Conservation (phyloP, 2,113 vertebrate genomes). For the Notothenia coriiceps region DNA sequence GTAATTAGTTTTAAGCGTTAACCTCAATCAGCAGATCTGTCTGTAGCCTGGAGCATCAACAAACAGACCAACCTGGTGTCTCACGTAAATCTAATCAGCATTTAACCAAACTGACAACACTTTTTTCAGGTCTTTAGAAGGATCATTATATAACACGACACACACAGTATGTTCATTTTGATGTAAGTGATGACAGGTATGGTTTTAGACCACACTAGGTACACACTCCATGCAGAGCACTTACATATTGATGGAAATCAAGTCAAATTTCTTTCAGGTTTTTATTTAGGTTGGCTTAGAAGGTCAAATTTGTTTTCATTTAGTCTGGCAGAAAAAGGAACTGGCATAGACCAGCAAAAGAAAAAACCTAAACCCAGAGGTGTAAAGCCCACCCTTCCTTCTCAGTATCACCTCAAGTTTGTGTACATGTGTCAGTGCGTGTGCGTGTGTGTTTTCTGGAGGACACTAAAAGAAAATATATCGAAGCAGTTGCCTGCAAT, state of each 20-base stretch:
- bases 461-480: constrained; percentile 14
- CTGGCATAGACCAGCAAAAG: neutral
- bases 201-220: constrained; percentile 3
- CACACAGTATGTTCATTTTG: constrained; percentile 2
- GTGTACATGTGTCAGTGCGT: neutral
- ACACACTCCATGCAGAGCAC: neutral
- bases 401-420: constrained; percentile 13
- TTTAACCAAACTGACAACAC: constrained; percentile 9
- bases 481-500: constrained; percentile 3
- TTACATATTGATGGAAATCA: neutral
- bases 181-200: neutral
- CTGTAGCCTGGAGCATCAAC: constrained; percentile 38
- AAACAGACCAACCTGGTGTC: constrained; percentile 45
- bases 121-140: neutral
- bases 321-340: constrained; percentile 11
- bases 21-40: constrained; percentile 23
- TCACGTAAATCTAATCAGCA: constrained; percentile 27
- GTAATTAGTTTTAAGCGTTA: constrained; percentile 2
- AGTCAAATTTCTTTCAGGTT: constrained; percentile 13
- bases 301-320: constrained; percentile 34
- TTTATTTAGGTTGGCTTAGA: constrained; percentile 3
- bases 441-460: neutral
- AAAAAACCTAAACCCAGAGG: constrained; percentile 38
- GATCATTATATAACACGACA: neutral
- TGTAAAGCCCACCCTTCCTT: constrained; percentile 31